phyloP scores from a whole-genome alignment of 2,113 vertebrate genomes.

The Oreochromis tanganicae region DNA sequence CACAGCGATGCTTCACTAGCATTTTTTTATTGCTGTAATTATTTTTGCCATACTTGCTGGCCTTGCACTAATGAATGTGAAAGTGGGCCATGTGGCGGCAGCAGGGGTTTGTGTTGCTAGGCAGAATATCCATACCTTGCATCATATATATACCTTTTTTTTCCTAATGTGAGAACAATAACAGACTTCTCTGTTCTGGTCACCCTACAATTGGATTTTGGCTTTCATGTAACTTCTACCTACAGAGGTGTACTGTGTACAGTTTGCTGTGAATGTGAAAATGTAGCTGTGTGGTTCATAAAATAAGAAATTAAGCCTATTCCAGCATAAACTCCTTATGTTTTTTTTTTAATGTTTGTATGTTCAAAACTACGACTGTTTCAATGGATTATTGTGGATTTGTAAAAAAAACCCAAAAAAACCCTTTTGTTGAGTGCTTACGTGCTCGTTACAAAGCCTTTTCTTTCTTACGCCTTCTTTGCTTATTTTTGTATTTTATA shows the following conservation, averaged over 20 bases:
- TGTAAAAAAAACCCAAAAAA: neutral
- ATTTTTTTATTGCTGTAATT: neutral
- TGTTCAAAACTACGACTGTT: neutral
- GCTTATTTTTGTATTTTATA: neutral
- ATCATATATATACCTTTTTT: neutral
- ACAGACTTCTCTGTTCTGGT: neutral
- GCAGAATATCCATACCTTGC: conserved; percentile 20
- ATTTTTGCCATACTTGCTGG: neutral
- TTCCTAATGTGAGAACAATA: neutral
- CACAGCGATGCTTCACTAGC: neutral
- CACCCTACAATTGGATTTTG: neutral
- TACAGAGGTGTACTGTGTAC: neutral
- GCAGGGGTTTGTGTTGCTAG: conserved; percentile 31
- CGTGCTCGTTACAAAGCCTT: neutral
- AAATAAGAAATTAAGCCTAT: neutral
- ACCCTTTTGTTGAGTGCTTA: neutral
- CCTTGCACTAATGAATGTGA: conserved; percentile 3
- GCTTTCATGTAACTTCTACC: neutral
- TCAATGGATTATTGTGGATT: neutral
- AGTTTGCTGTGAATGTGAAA: neutral
- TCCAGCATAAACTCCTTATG: neutral
- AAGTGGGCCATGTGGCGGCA: conserved; percentile 12
- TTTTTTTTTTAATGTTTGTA: neutral
- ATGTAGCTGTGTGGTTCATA: neutral
- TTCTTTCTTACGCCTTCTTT: neutral